A percentile compares a stretch with the other conserved stretches of the same genome.
phyloP scores from a whole-genome alignment of 2,113 vertebrate species.

The Sialia sialis region DNA sequence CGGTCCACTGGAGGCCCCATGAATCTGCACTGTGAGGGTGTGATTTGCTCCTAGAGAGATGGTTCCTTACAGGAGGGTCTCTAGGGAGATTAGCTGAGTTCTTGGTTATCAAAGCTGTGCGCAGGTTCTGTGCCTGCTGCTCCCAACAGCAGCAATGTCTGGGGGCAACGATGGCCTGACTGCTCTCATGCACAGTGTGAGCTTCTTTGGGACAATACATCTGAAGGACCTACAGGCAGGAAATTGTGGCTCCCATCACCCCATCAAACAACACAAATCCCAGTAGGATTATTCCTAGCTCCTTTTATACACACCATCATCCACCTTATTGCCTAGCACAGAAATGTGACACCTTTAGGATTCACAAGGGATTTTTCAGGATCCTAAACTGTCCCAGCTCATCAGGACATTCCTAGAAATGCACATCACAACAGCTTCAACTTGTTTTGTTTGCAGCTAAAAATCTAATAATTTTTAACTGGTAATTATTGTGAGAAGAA shows the following conservation, averaged over 20 bases:
- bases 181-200: background rate
- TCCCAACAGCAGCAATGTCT: background rate
- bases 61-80: background rate
- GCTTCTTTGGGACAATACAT: background rate
- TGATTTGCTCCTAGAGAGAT: background rate
- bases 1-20: rapidly evolving
- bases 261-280: background rate
- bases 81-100: background rate
- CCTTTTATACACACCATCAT: background rate
- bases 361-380: background rate
- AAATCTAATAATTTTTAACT: background rate
- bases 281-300: background rate
- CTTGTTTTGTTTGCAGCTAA: background rate
- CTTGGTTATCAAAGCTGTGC: background rate
- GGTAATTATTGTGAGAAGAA: background rate
- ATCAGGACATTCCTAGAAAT: background rate
- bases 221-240: background rate
- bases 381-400: background rate
- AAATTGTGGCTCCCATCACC: background rate
- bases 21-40: background rate
- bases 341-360: background rate
- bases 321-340: background rate
- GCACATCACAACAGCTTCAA: background rate
- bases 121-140: background rate
- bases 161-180: rapidly evolving